Evolutionary conservation across 1,140 invertebrate species (phyloP), one percentile per base, ranked within the genome.

Genomic region (Tenebrio molitor): DNA sequence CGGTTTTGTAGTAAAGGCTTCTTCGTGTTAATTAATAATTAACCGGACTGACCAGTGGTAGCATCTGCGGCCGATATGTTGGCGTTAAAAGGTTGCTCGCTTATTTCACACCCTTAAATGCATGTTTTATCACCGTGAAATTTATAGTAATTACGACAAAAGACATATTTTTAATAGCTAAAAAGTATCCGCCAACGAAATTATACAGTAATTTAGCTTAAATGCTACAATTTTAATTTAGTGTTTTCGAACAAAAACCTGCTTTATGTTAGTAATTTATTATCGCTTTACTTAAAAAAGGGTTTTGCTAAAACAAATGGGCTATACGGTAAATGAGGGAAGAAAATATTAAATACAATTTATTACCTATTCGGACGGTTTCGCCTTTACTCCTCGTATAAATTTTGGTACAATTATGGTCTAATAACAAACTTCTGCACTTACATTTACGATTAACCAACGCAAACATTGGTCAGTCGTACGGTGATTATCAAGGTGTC

Each of bases 1-100:
- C 29, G 46, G 19, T 6, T 19, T 53, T 53, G 46, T 58, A 29
- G 25, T 29, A 5, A 23, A 58, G 50, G 50, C 50, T 58, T 58
- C 50, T 46, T 29, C 19, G 50, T 29, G 50, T 29, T 71, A 65
- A 71, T 71, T 64, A 71, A 71, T 50, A 71, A 71, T 71, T 71
- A 65, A 71, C 42, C 62, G 44, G 29, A 65, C 58, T 71, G 69
- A 71, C 69, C 69, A 65, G 53, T 46, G 42, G 62, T 42, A 63
- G 62, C 69, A 71, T 69, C 67, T 69, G 67, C 17, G 67, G 36
- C 46, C 46, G 36, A 39, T 71, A 71, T 71, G 44, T 71, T 71
- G 69, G 19, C 21, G 69, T 71, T 71, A 71, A 71, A 71, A 63
- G 69, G 69, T 63, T 71, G 69, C 53, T 58, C 42, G 33, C 53